Base-by-base conservation (phyloP, 2,113 vertebrate genomes). In the Gymnocephalus cernua region DNA sequence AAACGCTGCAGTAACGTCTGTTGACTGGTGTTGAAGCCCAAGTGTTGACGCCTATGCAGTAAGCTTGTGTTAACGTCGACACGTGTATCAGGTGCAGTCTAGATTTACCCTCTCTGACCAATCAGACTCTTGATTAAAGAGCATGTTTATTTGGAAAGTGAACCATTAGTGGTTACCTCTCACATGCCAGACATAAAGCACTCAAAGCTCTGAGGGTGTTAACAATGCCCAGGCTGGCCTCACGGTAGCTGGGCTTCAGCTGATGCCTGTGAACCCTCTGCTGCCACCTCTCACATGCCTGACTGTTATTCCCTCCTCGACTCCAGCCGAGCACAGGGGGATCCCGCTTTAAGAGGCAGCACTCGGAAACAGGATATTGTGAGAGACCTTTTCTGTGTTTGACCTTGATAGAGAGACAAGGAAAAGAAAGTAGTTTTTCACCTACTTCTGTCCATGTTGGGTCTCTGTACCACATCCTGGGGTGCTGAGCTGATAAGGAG, bases 361-460 rank as follows among this genome's bases (percentile, higher is more conserved):
- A 25, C 83, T 84, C 72, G 80, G 91, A 89, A 92, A 88, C 86
- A 73, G 86, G 89, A 92, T 86, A 90, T 76, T 82, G 80, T 85
- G 74, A 77, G 70, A 90, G 71, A 75, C 72, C 38, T 47, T 81
- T 79, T 72, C 53, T 82, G 65, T 80, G 51, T 88, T 84, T 51
- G 74, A 84, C 48, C 86, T 69, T 70, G 44, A 64, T 35, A 4
- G 56, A 79, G 67, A 79, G 61, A 84, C 2, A 89, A 83, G 77
- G 77, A 85, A 70, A 87, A 82, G 21, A 73, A 12, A 15, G 25
- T 0, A 0, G 19, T 50, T 86, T 88, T 32, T 85, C 81, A 84
- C 67, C 79, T 62, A 47, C 61, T 71, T 41, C 41, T 3, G 0
- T 3, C 51, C 65, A 27, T 14, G 65, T 16, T 32, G 58, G 68